Percentiles rank a stretch among this genome's conserved stretches.
phyloP scores from a whole-genome alignment of 2,113 vertebrate species.

The Trachemys scripta region DNA sequence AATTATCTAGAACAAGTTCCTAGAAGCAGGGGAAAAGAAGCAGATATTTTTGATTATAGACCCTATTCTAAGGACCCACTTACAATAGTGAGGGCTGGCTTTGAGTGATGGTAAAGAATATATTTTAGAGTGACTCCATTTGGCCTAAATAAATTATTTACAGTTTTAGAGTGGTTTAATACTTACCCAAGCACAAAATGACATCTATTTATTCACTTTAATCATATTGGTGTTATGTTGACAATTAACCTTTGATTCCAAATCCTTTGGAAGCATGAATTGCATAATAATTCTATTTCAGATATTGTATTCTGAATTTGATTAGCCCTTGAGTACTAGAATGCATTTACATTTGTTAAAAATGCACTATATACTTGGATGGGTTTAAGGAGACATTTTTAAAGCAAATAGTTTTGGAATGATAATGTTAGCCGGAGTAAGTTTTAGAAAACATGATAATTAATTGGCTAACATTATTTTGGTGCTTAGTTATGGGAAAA shows the following conservation, averaged over 20 bases:
- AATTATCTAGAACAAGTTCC: neutral
- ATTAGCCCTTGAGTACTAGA: constrained; percentile 31
- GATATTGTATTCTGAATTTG: constrained; percentile 36
- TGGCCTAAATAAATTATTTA: neutral
- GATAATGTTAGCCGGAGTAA: neutral
- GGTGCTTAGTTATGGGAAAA: neutral
- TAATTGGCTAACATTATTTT: neutral
- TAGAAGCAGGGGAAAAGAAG: neutral
- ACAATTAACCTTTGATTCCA: constrained; percentile 55
- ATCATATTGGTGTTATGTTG: neutral
- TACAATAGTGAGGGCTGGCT: neutral
- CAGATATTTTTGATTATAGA: neutral
- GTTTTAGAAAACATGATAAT: constrained; percentile 8
- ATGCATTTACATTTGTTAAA: constrained; percentile 1
- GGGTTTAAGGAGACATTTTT: neutral
- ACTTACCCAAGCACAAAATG: neutral
- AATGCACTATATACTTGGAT: constrained; percentile 10
- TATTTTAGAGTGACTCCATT: too few species aligned
- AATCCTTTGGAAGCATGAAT: constrained; percentile 27
- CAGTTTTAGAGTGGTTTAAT: neutral
- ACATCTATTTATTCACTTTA: constrained; percentile 23
- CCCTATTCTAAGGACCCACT: neutral
- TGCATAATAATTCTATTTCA: constrained; percentile 14
- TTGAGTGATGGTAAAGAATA: neutral
- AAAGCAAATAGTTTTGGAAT: constrained; percentile 23